phyloP scores from a whole-genome alignment of 64 coral and sea anemone species.

The Acropora yongei region DNA sequence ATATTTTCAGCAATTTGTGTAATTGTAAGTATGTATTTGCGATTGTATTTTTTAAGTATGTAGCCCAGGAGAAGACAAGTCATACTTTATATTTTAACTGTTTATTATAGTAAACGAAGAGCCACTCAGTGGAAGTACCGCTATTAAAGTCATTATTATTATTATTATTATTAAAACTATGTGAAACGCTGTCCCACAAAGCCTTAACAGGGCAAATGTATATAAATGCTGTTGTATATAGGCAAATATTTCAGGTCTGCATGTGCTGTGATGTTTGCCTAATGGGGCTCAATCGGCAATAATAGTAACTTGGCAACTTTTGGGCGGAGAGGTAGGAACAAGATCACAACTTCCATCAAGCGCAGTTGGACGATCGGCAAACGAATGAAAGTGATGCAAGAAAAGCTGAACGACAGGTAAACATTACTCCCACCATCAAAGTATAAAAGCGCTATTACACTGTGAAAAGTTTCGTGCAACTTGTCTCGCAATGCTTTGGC shows the following conservation, averaged over 20 bases:
- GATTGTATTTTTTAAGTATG: conserved; percentile 9
- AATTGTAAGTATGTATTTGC: conserved; percentile 1
- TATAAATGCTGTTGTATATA: no score
- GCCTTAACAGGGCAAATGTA: neutral
- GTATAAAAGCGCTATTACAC: neutral
- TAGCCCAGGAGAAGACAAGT: neutral
- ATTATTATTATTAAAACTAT: no score
- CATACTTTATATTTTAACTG: neutral
- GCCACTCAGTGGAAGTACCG: no score
- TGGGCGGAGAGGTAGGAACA: neutral
- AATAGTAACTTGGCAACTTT: neutral
- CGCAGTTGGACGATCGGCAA: neutral
- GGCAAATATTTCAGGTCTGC: neutral
- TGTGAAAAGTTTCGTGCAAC: no score
- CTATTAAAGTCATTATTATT: no score
- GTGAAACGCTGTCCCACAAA: no score
- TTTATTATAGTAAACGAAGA: no score
- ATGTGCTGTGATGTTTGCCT: neutral
- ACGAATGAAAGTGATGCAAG: neutral
- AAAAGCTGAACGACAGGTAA: no score
- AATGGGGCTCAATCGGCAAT: conserved; percentile 1
- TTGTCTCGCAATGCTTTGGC: no score
- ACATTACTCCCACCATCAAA: neutral
- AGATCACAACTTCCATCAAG: conserved; percentile 1
- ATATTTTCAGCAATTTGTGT: no score